Evolutionary conservation across 2,888 invertebrate species (phyloP).

Genomic region (Cabera pusaria): DNA sequence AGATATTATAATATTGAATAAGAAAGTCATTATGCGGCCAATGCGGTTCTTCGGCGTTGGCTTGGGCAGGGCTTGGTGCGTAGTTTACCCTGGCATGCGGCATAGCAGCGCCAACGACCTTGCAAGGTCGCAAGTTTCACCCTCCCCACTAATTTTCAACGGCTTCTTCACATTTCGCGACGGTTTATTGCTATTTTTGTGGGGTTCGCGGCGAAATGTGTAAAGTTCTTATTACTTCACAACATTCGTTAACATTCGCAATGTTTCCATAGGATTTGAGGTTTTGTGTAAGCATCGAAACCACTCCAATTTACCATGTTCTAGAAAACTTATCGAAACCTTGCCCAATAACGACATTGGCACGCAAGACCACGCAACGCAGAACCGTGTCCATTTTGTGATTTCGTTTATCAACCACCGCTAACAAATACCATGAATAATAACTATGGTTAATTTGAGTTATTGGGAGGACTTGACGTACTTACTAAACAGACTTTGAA

Average conservation of each 20-base stretch:
- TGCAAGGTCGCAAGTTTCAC: constrained; percentile 56
- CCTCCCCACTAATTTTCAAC: constrained; percentile 38
- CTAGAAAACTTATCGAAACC: constrained; percentile 24
- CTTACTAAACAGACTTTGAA: too few species aligned
- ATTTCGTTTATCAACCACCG: constrained; percentile 5
- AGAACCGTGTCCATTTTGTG: constrained; percentile 8
- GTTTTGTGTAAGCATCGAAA: constrained; percentile 3
- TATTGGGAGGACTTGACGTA: too few species aligned
- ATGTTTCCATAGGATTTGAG: constrained; percentile 1
- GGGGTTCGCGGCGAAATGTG: constrained; percentile 4
- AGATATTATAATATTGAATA: constrained; percentile 23
- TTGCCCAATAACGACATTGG: constrained; percentile 28
- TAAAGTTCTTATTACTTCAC: constrained; percentile 6
- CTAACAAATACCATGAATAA: background rate
- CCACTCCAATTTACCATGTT: constrained; percentile 17
- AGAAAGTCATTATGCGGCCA: constrained; percentile 34
- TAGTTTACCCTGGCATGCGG: constrained; percentile 41
- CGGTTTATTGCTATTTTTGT: constrained; percentile 35
- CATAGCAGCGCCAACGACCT: constrained; percentile 55
- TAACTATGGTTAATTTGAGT: too few species aligned
- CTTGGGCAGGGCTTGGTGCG: constrained; percentile 34
- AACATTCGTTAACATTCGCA: constrained; percentile 1
- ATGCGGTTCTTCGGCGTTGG: constrained; percentile 33
- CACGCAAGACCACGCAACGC: constrained; percentile 22
- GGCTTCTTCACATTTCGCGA: constrained; percentile 40